Evolutionary conservation across 2,888 invertebrate species (phyloP), one percentile per base, ranked within the genome.

Genomic region (Cephus pygmeus): DNA sequence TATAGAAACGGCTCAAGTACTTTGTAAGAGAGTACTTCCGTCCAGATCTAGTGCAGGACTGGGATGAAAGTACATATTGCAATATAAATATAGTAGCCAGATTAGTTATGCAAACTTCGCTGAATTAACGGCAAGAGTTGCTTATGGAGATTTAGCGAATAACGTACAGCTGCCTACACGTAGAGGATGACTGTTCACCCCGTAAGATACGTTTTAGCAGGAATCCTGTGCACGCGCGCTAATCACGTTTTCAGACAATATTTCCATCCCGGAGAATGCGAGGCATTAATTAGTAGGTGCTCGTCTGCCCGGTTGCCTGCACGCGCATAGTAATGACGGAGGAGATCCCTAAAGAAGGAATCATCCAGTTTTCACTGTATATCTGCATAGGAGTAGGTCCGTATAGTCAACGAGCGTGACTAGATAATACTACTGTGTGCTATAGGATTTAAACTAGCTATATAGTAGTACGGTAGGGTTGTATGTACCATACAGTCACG

Each of bases 61-160:
- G 23, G 30, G 6, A 34, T 71, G 31, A 30, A 71, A 3, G 33
- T 71, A 71, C 9, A 71, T n/a, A 71, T 12, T 71, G 71, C 31
- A 71, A 34, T 31, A 33, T 71, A 71, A 71, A 30, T 30, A 34
- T 23, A 31, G 71, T 56, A 71, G 31, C 9, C 11, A 30, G 71
- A 56, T 56, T 56, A 30, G 71, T 30, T 33, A 71, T 30, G 71
- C 71, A 30, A 34, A 30, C 23, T 30, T 2, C 11, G 11, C 9
- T 12, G 56, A 56, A 23, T 56, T 56, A 56, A 71, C 33, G 71
- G 71, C 71, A 23, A 30, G 71, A 23, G 71, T 71, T 71, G 33
- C 71, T 34, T 71, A 71, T 33, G 71, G 33, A 71, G 30, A 71
- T 71, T 71, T 34, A 71, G 71, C 31, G 30, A 71, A 71, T 71